phyloP scores from a whole-genome alignment of 2,888 invertebrate genomes.

The Polymixis flavicincta region DNA sequence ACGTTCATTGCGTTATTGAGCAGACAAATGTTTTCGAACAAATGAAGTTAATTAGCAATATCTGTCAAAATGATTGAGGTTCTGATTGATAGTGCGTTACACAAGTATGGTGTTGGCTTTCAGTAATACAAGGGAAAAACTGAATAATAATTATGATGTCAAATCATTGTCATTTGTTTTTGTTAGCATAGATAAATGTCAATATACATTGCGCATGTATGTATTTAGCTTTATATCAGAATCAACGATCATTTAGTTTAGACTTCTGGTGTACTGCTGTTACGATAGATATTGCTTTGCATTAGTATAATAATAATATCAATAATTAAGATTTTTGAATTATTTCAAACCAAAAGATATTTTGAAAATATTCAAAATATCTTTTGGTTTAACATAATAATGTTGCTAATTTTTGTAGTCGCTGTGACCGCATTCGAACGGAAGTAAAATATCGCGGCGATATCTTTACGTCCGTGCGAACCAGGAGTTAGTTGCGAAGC shows the following conservation, averaged over 20 bases:
- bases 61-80: no score
- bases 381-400: no score
- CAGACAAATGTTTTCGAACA: no score
- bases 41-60: no score
- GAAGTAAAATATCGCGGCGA: no score
- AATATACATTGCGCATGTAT: not conserved
- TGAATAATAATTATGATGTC: not conserved
- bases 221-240: not conserved
- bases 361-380: no score
- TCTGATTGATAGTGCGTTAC: no score
- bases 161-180: not conserved
- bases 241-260: not conserved
- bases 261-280: not conserved
- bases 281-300: slow-evolving; percentile 13
- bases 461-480: no score
- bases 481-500: slow-evolving; percentile 13
- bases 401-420: not conserved
- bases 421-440: not conserved
- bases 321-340: not conserved
- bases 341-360: slow-evolving; percentile 24
- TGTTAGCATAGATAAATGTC: not conserved
- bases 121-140: not conserved
- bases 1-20: no score
- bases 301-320: not conserved
- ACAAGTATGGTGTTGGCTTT: not conserved